Evolutionary conservation across 2,888 invertebrate genomes (phyloP).

Genomic region (Pediacus dermestoides): DNA sequence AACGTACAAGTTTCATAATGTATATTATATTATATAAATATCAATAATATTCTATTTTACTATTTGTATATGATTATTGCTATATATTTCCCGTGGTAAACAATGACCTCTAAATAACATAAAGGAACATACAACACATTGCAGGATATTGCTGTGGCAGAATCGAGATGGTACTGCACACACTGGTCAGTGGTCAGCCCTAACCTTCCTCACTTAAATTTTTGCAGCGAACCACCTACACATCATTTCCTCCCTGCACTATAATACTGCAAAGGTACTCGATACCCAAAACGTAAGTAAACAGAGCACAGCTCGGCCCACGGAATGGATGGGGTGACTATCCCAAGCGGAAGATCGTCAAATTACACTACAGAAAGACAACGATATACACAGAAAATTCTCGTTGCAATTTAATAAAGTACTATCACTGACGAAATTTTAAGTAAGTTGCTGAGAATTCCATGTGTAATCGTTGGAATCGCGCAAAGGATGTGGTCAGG

Average conservation of each 20-base stretch:
- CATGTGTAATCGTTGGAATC: constrained; percentile 12
- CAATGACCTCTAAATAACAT: constrained; percentile 30
- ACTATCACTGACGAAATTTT: neutral
- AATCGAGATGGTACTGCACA: constrained; percentile 32
- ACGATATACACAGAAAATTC: constrained; percentile 1
- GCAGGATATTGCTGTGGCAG: constrained; percentile 40
- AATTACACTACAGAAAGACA: constrained; percentile 18
- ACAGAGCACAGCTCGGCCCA: constrained; percentile 11
- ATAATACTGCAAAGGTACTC: constrained; percentile 47
- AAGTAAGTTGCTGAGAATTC: constrained; percentile 7
- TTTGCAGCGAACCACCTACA: constrained; percentile 12
- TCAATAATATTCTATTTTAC: constrained; percentile 35
- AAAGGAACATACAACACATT: constrained; percentile 43
- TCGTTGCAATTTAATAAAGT: too few species aligned
- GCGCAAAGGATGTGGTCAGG: constrained; percentile 23
- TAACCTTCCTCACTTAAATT: neutral
- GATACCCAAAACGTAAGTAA: constrained; percentile 22
- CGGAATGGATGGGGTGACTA: constrained; percentile 18
- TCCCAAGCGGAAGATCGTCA: constrained; percentile 19
- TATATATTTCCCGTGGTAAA: constrained; percentile 48
- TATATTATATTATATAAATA: constrained; percentile 34
- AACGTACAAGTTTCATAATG: constrained; percentile 8
- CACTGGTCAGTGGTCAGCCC: constrained; percentile 39
- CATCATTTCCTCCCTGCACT: constrained; percentile 38
- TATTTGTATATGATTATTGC: constrained; percentile 48